Base-by-base conservation (phyloP, 2,797 vertebrate species). In the Coranthus polyacanthus region DNA sequence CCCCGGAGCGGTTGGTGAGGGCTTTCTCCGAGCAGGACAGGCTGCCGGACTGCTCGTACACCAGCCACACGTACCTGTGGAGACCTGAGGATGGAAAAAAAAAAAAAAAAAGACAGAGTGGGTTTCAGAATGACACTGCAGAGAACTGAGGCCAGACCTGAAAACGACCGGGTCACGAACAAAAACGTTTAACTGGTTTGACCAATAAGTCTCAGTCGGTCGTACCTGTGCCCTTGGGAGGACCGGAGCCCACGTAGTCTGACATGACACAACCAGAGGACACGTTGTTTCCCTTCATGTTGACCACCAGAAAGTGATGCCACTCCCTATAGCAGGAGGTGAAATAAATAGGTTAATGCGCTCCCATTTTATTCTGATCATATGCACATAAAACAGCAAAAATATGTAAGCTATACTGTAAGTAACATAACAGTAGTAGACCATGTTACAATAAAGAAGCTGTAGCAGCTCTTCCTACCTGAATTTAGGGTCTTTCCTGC, bases 31-130 rank as follows among this genome's bases (percentile, higher is more conserved):
- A 89, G 87, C 96, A 98, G 81, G 84, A 90, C 56, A 98, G 82
- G 0, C 61, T 66, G 37, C 88, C 89, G 0, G 92, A 47, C 93
- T 99, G 97, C 89, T 97, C 95, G 0, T 98, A 99, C 47, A 98
- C 96, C 88, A 99, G 92, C 97, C 97, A 99, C 75, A 99, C 95
- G 0, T 99, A 99, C 66, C 97, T 94, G 86, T 99, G 98, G 37
- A 99, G 96, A 74, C 97, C 98, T 99, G 85, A 0, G 4, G 39
- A 44, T 34, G 18, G 15, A 20, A 47, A 47, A 45, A 6, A 5
- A 38, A 34, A n/a, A 21, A 10, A 10, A 17, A 6, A 22, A 13
- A 26, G 12, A 20, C 10, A 1, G 7, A 13, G 3, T 13, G 8
- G 6, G 10, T 53, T 56, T 7, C 5, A 32, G 12, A 59, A 41